These are phyloP conservation scores for Galendromus occidentalis DNA, from an alignment of 1,140 invertebrate species.

Conservation along the genomic window DNA sequence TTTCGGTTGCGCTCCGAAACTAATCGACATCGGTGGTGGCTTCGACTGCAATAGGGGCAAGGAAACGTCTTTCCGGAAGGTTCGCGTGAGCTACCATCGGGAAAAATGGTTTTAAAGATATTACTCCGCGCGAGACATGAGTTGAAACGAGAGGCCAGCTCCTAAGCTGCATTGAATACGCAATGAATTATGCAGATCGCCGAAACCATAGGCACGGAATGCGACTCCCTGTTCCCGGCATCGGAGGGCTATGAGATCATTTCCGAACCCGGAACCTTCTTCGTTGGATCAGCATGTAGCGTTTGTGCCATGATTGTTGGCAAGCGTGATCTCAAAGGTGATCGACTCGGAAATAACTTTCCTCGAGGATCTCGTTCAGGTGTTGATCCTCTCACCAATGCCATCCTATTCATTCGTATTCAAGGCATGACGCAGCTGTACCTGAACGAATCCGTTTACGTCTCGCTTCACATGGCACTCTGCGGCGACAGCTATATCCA, in stretches of 20 bases:
- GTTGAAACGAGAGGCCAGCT: too few species aligned
- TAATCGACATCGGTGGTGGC: slow-evolving; percentile 1
- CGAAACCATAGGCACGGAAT: not conserved
- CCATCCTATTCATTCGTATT: not conserved
- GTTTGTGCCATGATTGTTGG: not conserved
- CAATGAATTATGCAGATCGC: not conserved
- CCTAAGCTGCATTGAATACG: too few species aligned
- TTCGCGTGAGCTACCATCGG: not conserved
- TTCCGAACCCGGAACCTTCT: not conserved
- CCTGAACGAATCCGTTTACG: not conserved
- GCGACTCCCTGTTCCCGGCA: not conserved
- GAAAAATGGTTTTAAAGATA: too few species aligned
- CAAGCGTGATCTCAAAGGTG: not conserved
- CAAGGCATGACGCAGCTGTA: not conserved
- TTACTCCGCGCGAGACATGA: too few species aligned
- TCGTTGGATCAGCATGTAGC: not conserved
- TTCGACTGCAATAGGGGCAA: not conserved
- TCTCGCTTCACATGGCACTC: not conserved
- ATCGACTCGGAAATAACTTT: not conserved
- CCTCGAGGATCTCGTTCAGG: too few species aligned
- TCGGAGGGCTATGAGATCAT: not conserved
- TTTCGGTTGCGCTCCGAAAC: not conserved
- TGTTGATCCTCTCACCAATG: too few species aligned
- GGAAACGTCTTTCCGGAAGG: not conserved
- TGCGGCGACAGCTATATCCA: not conserved